These are phyloP conservation scores for Cygnus olor DNA, from an alignment of 2,797 vertebrate species.

Conservation along the genomic window DNA sequence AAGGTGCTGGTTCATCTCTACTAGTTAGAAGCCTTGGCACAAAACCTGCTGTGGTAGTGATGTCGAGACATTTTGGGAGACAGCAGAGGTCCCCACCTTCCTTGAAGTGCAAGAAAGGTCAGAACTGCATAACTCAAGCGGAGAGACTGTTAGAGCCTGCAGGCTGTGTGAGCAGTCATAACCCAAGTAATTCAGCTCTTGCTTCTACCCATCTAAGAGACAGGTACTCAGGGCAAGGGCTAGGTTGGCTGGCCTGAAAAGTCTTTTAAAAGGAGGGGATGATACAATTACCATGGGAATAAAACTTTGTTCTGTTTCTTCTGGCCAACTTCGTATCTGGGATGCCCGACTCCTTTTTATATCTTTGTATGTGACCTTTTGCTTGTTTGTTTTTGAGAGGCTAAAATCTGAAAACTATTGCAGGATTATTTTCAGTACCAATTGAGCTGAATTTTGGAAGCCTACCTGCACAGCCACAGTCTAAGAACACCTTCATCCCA, in stretches of 20 bases:
- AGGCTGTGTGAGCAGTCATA: neutral
- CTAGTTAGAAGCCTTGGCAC: neutral
- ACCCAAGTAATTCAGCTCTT: neutral
- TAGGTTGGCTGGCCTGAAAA: neutral
- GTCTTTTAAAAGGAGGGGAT: neutral
- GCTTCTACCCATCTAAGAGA: neutral
- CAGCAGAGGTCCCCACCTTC: neutral
- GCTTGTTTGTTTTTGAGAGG: neutral
- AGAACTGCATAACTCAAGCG: neutral
- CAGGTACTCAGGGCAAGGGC: accelerated
- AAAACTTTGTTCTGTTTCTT: neutral
- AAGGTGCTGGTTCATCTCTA: neutral
- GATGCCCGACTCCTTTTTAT: neutral
- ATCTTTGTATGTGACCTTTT: neutral
- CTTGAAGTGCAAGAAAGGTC: neutral
- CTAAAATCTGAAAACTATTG: neutral
- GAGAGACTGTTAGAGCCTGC: neutral
- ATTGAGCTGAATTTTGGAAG: neutral
- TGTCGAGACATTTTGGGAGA: neutral
- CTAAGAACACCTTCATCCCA: neutral
- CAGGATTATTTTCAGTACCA: neutral
- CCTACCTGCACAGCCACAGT: neutral
- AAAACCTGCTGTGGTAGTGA: neutral
- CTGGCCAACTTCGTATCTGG: neutral
- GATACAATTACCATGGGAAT: neutral